Percentiles rank a stretch among this genome's conserved stretches.
These are phyloP conservation scores for Virgularia gustaviana DNA, from an alignment of 92 coral and sea anemone species.

Conservation along the genomic window DNA sequence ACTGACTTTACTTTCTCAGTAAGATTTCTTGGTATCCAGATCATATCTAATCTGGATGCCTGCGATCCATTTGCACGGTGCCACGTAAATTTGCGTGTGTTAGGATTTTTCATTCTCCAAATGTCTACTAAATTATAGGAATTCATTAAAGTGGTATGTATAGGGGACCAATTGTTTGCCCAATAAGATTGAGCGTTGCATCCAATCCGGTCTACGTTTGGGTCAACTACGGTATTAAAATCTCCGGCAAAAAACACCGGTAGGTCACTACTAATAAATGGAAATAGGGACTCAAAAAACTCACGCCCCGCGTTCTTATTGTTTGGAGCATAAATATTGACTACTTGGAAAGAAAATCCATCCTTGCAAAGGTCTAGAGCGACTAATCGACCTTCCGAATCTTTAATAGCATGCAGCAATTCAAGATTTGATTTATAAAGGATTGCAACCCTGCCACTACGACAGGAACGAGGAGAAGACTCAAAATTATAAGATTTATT, in stretches of 20 bases:
- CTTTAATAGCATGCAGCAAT: not conserved
- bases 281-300: too few relatives aligned
- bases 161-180: constrained; percentile 18
- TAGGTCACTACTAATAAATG: too few relatives aligned
- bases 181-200: not conserved
- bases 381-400: constrained; percentile 10
- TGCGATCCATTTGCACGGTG: constrained; percentile 29
- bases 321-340: constrained; percentile 15
- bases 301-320: not conserved
- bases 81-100: constrained; percentile 6
- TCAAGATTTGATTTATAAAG: not conserved
- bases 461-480: constrained; percentile 10
- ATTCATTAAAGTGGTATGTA: not conserved
- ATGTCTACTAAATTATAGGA: not conserved
- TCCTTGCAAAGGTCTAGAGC: not conserved
- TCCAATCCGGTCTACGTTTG: not conserved
- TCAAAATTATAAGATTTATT: not conserved
- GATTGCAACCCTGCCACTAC: constrained; percentile 22
- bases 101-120: constrained; percentile 48
- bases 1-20: not conserved
- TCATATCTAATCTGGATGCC: constrained; percentile 48
- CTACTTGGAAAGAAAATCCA: not conserved
- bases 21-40: constrained; percentile 38
- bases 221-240: constrained; percentile 12
- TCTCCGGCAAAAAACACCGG: too few relatives aligned